Evolutionary conservation across 2,113 vertebrate genomes (phyloP).

Genomic region (Phrynocephalus versicolor): DNA sequence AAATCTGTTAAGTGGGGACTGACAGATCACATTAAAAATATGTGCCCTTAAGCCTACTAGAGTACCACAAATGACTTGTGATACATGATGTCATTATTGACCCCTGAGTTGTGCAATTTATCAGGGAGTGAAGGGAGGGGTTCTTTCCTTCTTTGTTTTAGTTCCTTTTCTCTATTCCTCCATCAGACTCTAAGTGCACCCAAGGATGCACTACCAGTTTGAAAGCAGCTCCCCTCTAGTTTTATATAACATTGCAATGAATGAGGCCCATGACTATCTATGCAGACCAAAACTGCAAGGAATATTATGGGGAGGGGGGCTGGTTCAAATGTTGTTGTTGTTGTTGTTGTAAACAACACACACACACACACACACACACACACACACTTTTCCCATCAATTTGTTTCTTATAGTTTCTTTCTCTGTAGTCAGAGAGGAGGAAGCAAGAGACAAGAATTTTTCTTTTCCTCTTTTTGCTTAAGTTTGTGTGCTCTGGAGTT

Average conservation of each 20-base stretch:
- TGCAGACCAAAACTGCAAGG: too few relatives aligned
- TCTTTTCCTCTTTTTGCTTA: too few relatives aligned
- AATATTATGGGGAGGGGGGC: too few relatives aligned
- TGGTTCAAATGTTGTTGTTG: too few relatives aligned
- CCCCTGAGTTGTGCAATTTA: constrained; percentile 63
- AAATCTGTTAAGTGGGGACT: constrained; percentile 61
- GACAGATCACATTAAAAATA: constrained; percentile 65
- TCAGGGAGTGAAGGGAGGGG: constrained; percentile 31
- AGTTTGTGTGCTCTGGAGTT: too few relatives aligned
- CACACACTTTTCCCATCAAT: too few relatives aligned
- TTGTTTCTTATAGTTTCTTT: too few relatives aligned
- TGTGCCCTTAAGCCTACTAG: constrained; percentile 49
- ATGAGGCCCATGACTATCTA: too few relatives aligned
- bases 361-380: too few relatives aligned
- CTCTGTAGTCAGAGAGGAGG: too few relatives aligned
- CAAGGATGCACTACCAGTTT: neutral
- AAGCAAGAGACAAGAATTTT: too few relatives aligned
- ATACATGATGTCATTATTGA: constrained; percentile 65
- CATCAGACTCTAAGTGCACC: neutral
- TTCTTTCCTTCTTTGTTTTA: neutral
- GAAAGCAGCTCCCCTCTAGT: constrained; percentile 25
- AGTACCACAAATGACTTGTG: constrained; percentile 51
- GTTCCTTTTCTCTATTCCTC: neutral
- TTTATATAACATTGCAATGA: neutral
- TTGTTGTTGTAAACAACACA: too few relatives aligned